Percentiles rank a stretch among this genome's conserved stretches.
Evolutionary conservation across 2,797 vertebrate species (phyloP).

Genomic region (Bovichtus diacanthus): DNA sequence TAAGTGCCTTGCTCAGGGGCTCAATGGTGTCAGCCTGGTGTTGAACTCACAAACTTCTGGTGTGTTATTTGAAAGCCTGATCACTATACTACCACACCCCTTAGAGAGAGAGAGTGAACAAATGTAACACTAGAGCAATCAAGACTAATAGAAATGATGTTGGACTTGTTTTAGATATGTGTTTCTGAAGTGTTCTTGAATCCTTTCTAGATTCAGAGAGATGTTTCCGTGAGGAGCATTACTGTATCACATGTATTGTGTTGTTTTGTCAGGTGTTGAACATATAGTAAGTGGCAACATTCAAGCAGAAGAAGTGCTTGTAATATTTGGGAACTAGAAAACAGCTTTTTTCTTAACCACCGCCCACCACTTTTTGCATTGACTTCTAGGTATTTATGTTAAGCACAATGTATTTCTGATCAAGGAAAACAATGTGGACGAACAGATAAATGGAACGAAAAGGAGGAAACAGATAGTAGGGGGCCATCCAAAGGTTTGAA

Average conservation of each 20-base stretch:
- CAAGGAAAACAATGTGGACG: not conserved
- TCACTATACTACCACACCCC: too few relatives aligned
- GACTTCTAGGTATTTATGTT: too few relatives aligned
- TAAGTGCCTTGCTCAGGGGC: too few relatives aligned
- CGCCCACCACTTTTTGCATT: not conserved
- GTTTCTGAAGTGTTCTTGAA: not conserved
- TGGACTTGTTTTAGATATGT: not conserved
- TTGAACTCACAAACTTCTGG: too few relatives aligned
- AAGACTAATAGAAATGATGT: not conserved
- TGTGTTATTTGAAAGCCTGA: too few relatives aligned
- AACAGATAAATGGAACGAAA: constrained; percentile 10
- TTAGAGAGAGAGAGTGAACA: not conserved
- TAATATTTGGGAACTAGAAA: not conserved
- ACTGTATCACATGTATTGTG: not conserved
- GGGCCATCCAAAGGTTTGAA: constrained; percentile 7
- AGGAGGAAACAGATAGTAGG: constrained; percentile 10
- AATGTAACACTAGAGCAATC: fast-evolving
- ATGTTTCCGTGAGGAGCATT: not conserved
- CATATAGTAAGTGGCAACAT: not conserved
- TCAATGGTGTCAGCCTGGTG: too few relatives aligned
- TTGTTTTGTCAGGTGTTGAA: not conserved
- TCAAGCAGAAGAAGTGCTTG: not conserved
- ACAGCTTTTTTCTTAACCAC: not conserved
- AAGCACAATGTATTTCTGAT: not conserved
- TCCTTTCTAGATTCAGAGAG: too few relatives aligned